Evolutionary conservation across 1,140 invertebrate species (phyloP), one percentile per base, ranked within the genome.

Genomic region (Temnothorax curvispinosus): DNA sequence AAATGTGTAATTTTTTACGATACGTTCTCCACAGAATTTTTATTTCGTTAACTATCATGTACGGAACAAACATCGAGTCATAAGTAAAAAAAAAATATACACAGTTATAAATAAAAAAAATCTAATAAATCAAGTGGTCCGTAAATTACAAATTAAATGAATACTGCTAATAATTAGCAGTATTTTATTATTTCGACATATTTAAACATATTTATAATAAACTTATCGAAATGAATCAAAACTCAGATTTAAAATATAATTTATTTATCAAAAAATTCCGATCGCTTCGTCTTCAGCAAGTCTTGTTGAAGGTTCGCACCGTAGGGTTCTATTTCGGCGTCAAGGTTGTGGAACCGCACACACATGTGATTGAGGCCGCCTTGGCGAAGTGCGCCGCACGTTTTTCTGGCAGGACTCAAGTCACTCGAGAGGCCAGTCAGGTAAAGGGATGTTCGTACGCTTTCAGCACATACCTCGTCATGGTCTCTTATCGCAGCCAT

Each of bases 401-500:
- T 50, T 47, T 69, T 27, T 6, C n/a, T 69, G n/a, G 15, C 18
- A 18, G 62, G 78, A 90, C 21, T 69, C 21, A 41, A 86, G 54
- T 60, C n/a, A 11, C 60, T 47, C 27, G 1, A 27, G 27, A 27
- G 27, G 27, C 27, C 27, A 27, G 27, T n/a, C 75, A 47, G 54
- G 47, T 91, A 90, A 91, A 92, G 88, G 90, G 87, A 92, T 92
- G 88, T 91, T 94, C 91, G 58, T 92, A 94, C 94, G 94, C 94
- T 94, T 94, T 94, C 93, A 93, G 92, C 93, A 93, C 93, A 94
- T 93, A 91, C 90, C 87, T 93, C 91, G 92, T 94, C 92, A 95
- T 93, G 94, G 87, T 92, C 87, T 87, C 91, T 92, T 93, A 91
- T 90, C 90, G 60, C 88, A 87, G 64, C 72, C 82, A 82, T 50